Evolutionary conservation across 2,797 vertebrate genomes (phyloP).

Genomic region (Rhabdomys pumilio): DNA sequence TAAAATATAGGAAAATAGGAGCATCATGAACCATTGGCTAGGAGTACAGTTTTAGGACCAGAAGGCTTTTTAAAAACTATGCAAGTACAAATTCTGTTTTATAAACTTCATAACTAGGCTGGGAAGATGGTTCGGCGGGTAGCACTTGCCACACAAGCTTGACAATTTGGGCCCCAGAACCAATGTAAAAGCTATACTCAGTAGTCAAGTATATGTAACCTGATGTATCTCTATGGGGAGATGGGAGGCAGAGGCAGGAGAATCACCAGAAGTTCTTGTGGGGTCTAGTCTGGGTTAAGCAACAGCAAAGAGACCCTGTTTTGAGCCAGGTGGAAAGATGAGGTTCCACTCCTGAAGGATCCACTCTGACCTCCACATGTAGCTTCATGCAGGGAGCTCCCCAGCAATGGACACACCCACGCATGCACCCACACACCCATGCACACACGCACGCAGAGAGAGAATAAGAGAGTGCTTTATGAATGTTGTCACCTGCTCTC

Average conservation of each 20-base stretch:
- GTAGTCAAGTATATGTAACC: background rate
- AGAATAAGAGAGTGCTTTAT: background rate
- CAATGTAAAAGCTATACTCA: background rate
- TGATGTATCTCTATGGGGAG: background rate
- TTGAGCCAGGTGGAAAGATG: background rate
- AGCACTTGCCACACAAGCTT: background rate
- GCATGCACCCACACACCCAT: background rate
- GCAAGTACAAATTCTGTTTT: slow-evolving; percentile 18
- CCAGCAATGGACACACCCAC: background rate
- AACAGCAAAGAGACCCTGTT: background rate
- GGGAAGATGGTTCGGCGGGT: background rate
- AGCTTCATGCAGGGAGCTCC: background rate
- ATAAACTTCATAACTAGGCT: background rate
- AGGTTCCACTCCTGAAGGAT: background rate
- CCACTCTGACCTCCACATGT: background rate
- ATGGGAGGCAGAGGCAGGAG: background rate
- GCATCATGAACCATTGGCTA: background rate
- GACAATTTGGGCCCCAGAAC: background rate
- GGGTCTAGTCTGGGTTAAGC: background rate
- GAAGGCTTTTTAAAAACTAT: slow-evolving; percentile 20
- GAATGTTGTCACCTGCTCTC: background rate
- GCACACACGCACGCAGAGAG: background rate
- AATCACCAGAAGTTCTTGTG: background rate
- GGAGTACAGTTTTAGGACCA: slow-evolving; percentile 1
- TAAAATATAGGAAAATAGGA: slow-evolving; percentile 50